Evolutionary conservation across 2,888 invertebrate genomes (phyloP), one percentile per base, ranked within the genome.

Genomic region (Sialis fuliginosa): DNA sequence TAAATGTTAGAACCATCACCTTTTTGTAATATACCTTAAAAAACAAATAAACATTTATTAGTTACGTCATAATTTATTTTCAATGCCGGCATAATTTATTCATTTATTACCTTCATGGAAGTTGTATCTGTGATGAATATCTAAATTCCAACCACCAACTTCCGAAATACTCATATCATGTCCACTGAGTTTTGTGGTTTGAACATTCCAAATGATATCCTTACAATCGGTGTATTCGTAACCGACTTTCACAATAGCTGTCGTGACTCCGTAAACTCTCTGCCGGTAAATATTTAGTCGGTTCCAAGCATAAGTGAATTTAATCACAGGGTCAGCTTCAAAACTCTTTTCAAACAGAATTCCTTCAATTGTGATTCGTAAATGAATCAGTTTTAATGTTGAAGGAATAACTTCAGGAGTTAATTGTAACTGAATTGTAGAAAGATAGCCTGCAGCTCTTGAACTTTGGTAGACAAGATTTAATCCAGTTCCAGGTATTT

Each of bases 271-370:
- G 58, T 93, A 96, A 6, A 97, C 96, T 52, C 92, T 77, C 66
- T 97, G 96, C 37, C 89, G 77, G 64, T 97, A 98, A 2, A 95
- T 91, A 59, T 98, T 97, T 41, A 90, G 69, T 49, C 95, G 76
- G 62, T 97, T 93, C 98, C 98, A 98, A 0, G 93, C 86, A 60
- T 93, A 98, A 0, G 92, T 95, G 65, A 91, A 95, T 60, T 93
- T 95, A 53, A 98, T 90, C 34, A 90, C 82, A 0, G 95, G 91
- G 65, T 95, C 95, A 0, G 97, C 95, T 66, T 96, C 96, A 60
- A 97, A 95, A 0, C 79, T 79, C 60, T 88, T 87, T 60, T 92
- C 89, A 60, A 92, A 90, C 3, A 91, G 72, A 48, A 92, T 89
- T 7, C 97, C 97, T 66, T 96, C 95, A 54, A 93, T 89, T 2